phyloP scores from a whole-genome alignment of 2,797 vertebrate genomes.

The Schizopygopsis pylzovi region DNA sequence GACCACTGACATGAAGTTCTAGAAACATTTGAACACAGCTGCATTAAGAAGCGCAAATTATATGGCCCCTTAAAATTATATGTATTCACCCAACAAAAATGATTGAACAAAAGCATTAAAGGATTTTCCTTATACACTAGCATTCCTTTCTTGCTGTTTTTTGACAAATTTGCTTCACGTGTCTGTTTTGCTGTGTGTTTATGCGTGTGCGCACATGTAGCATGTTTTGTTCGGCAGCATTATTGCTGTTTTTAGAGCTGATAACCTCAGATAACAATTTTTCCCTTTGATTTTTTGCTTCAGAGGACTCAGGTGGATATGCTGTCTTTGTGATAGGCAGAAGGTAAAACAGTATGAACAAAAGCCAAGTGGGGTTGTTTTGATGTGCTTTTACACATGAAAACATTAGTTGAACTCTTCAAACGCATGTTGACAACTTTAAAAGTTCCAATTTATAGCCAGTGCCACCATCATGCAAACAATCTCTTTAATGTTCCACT shows the following conservation, averaged over 20 bases:
- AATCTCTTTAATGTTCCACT: not conserved
- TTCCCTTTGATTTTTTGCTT: slow-evolving; percentile 24
- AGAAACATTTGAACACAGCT: slow-evolving; percentile 39
- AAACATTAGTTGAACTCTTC: slow-evolving; percentile 22
- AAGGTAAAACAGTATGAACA: not conserved
- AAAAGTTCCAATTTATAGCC: not conserved
- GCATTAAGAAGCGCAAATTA: slow-evolving; percentile 55
- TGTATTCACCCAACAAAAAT: slow-evolving; percentile 2
- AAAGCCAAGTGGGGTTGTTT: slow-evolving; percentile 11
- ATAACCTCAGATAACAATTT: slow-evolving; percentile 32
- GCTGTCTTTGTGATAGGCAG: slow-evolving; percentile 3
- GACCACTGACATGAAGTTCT: not conserved
- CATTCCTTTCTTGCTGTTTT: not conserved
- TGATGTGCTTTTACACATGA: slow-evolving; percentile 9
- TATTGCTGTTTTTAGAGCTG: slow-evolving; percentile 24
- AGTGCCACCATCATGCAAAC: not conserved
- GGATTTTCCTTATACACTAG: not conserved
- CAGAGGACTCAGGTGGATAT: not conserved
- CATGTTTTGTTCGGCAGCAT: not conserved
- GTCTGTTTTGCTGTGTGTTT: not conserved
- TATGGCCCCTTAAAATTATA: slow-evolving; percentile 29
- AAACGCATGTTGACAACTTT: not conserved
- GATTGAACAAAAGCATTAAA: not conserved
- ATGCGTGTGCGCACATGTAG: slow-evolving; percentile 17
- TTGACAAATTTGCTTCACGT: not conserved